These are phyloP conservation scores for Frieseomelitta varia DNA, from an alignment of 1,140 invertebrate species.

Conservation along the genomic window DNA sequence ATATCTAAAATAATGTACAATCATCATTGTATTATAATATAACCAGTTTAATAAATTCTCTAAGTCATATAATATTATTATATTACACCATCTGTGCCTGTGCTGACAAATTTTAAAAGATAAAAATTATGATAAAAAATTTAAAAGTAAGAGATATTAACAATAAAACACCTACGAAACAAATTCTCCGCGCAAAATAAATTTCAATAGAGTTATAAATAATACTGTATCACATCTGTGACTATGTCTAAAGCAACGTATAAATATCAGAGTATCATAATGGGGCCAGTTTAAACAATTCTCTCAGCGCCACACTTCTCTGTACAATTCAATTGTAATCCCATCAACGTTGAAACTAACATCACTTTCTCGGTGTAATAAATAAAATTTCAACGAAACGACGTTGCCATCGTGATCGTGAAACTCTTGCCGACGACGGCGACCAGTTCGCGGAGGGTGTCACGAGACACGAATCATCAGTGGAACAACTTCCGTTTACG, in stretches of 20 bases:
- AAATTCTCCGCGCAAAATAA: not conserved
- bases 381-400: constrained; percentile 39
- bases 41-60: too few species aligned
- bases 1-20: not conserved
- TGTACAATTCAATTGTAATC: not conserved
- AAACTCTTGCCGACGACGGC: not conserved
- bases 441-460: not conserved
- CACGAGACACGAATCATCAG: constrained; percentile 30
- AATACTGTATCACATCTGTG: not conserved
- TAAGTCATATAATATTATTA: too few species aligned
- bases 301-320: not conserved
- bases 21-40: too few species aligned
- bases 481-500: constrained; percentile 47
- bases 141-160: not conserved
- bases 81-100: too few species aligned
- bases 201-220: too few species aligned
- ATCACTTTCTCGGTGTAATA: not conserved
- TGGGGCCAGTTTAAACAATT: not conserved
- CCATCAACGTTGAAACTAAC: not conserved
- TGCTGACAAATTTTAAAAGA: not conserved
- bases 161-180: not conserved
- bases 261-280: not conserved
- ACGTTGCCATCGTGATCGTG: constrained; percentile 1
- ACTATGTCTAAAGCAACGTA: not conserved
- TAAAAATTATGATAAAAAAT: not conserved